These are phyloP conservation scores for Diprion similis DNA, from an alignment of 1,140 invertebrate species.

Conservation along the genomic window DNA sequence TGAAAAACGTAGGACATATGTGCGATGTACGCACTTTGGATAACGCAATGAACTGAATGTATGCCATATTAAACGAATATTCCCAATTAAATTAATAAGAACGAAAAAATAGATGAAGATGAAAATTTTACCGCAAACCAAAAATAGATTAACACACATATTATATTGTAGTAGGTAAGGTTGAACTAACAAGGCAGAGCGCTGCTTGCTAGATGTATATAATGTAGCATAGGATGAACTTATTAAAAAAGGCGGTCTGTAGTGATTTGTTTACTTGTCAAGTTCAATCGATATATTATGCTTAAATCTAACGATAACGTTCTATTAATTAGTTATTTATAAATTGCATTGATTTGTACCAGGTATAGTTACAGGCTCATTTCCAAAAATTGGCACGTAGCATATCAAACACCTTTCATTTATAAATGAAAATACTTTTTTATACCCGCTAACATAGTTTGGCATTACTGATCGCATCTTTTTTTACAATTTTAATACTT, in stretches of 20 bases:
- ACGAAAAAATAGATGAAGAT: neutral
- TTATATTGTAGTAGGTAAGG: conserved; percentile 26
- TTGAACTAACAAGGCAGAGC: conserved; percentile 31
- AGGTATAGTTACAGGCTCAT: neutral
- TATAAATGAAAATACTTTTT: too few relatives aligned
- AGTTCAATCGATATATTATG: conserved; percentile 3
- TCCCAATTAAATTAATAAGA: neutral
- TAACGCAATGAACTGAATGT: conserved; percentile 30
- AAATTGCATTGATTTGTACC: neutral
- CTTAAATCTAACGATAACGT: neutral
- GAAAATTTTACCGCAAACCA: conserved; percentile 30
- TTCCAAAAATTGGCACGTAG: too few relatives aligned
- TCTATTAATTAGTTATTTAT: neutral
- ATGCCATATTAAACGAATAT: conserved; percentile 16
- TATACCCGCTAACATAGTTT: too few relatives aligned
- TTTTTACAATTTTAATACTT: too few relatives aligned
- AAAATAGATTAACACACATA: conserved; percentile 27
- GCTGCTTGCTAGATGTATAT: conserved; percentile 53
- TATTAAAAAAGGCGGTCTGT: conserved; percentile 2
- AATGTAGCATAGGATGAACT: conserved; percentile 49
- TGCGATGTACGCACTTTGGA: conserved; percentile 44
- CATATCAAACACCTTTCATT: too few relatives aligned
- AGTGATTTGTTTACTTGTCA: neutral
- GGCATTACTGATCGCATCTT: too few relatives aligned
- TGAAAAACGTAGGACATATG: conserved; percentile 38